A percentile compares a stretch with the other conserved stretches of the same genome.
Conservation (phyloP, 2,113 vertebrate genomes). For the Zeus faber region DNA sequence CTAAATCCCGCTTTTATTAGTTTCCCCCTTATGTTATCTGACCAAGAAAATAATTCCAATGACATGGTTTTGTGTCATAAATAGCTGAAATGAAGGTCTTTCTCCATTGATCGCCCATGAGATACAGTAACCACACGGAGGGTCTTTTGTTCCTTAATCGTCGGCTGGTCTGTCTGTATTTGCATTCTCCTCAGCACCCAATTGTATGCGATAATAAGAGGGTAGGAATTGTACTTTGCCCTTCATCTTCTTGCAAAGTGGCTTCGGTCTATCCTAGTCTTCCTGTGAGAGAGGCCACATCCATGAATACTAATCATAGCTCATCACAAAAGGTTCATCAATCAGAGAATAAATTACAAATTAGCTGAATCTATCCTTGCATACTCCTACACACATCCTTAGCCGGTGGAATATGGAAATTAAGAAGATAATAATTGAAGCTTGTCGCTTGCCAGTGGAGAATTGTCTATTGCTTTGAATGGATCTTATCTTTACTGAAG, state of each 20-base stretch:
- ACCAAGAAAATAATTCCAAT: too few relatives aligned
- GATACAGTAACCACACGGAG: conserved; percentile 1
- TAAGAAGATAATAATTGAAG: neutral
- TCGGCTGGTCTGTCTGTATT: conserved; percentile 2
- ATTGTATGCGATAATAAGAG: conserved; percentile 1
- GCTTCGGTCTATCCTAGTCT: neutral
- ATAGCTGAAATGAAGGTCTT: too few relatives aligned
- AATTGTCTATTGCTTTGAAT: too few relatives aligned
- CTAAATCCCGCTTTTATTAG: too few relatives aligned
- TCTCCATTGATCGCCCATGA: too few relatives aligned
- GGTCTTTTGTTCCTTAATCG: neutral
- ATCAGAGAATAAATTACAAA: neutral
- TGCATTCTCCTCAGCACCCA: neutral
- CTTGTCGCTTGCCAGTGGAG: neutral
- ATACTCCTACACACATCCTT: neutral
- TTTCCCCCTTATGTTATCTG: too few relatives aligned
- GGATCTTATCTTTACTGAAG: too few relatives aligned
- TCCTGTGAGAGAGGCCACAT: neutral
- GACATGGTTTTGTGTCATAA: too few relatives aligned
- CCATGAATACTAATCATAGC: conserved; percentile 5
- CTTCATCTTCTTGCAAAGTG: neutral
- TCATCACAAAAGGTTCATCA: neutral
- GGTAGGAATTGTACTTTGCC: neutral
- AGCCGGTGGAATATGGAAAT: neutral
- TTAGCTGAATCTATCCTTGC: neutral